Conservation (phyloP, 2,113 vertebrate species). For the Alouatta palliata region DNA sequence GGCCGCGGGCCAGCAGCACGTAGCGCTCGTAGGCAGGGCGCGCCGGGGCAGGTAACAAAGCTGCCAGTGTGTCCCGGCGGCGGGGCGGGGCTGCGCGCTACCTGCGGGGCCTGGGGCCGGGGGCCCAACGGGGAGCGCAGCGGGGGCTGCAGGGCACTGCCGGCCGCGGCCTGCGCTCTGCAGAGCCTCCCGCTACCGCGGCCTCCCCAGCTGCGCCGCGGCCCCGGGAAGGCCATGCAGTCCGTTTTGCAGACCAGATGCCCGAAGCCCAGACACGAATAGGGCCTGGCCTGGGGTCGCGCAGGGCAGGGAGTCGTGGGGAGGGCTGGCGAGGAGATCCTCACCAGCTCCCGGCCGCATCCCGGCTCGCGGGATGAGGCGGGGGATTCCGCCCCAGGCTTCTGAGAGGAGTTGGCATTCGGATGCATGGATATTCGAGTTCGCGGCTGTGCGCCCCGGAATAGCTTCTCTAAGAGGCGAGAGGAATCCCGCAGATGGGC, state of each 20-base stretch:
- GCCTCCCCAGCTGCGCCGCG: not conserved
- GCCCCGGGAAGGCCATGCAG: not conserved
- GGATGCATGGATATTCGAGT: not conserved
- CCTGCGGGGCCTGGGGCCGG: not conserved
- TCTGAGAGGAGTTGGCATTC: not conserved
- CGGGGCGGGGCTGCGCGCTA: constrained; percentile 15
- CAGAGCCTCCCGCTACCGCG: not conserved
- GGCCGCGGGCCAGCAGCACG: constrained; percentile 20
- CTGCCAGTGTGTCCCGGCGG: constrained; percentile 34
- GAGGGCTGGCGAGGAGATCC: not conserved
- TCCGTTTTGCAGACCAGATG: not conserved
- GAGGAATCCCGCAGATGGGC: not conserved
- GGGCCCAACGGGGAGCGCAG: not conserved
- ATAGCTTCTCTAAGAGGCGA: constrained; percentile 1
- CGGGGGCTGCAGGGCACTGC: not conserved
- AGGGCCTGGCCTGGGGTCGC: not conserved
- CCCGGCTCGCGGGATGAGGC: not conserved
- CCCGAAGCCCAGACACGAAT: not conserved
- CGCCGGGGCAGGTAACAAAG: constrained; percentile 49
- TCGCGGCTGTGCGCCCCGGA: not conserved
- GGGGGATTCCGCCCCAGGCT: not conserved
- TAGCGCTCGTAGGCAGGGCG: constrained; percentile 48
- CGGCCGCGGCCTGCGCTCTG: not conserved
- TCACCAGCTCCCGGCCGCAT: not conserved
- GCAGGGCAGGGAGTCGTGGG: not conserved